Conservation (phyloP, 2,888 invertebrate species). For the Petrolisthes manimaculis region DNA sequence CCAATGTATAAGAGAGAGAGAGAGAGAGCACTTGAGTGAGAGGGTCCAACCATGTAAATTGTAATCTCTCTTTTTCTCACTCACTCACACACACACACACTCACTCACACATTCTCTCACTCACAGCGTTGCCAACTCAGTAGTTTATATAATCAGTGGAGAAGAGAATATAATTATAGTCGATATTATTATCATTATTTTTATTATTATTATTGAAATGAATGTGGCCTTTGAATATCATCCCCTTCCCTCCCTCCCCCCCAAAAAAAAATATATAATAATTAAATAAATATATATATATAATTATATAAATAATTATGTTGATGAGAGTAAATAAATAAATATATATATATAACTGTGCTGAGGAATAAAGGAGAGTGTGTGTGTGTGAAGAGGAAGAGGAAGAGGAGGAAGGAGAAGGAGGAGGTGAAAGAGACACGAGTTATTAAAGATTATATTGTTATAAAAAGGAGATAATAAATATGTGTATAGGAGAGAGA, state of each 20-base stretch:
- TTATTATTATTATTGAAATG: no score
- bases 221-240: no score
- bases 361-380: neutral
- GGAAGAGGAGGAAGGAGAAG: no score
- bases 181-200: no score
- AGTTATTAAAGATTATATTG: neutral
- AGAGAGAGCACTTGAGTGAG: neutral
- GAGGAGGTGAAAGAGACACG: neutral
- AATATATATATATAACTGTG: neutral
- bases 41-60: neutral
- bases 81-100: neutral
- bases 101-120: no score
- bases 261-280: no score
- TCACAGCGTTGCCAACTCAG: no score
- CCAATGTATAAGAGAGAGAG: conserved; percentile 3
- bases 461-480: neutral
- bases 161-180: no score
- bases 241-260: neutral
- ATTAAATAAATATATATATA: no score
- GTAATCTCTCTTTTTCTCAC: conserved; percentile 19
- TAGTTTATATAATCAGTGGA: no score
- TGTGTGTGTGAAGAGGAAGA: neutral
- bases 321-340: no score
- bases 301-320: no score
- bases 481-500: neutral